These are phyloP conservation scores for Serilophus lunatus DNA, from an alignment of 2,113 vertebrate species.

Conservation along the genomic window DNA sequence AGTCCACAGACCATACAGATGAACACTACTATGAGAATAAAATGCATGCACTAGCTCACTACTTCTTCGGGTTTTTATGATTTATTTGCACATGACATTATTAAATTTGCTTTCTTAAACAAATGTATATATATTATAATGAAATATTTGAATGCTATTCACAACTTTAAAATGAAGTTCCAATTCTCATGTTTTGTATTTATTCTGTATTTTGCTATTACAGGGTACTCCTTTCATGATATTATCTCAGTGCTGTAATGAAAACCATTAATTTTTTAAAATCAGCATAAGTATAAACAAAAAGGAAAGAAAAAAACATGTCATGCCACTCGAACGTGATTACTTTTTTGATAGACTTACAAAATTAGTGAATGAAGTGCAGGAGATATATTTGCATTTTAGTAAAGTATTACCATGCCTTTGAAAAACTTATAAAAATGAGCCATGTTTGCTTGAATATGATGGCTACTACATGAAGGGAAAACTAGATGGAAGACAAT, in stretches of 20 bases:
- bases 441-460: background rate
- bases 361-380: constrained; percentile 27
- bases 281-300: constrained; percentile 28
- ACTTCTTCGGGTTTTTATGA: background rate
- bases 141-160: background rate
- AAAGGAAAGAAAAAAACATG: background rate
- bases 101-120: background rate
- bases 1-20: background rate
- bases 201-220: constrained; percentile 19
- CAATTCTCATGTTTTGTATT: background rate
- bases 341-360: constrained; percentile 43
- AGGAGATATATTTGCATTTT: constrained; percentile 30
- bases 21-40: background rate
- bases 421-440: background rate
- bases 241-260: background rate
- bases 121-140: background rate
- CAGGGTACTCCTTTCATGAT: background rate
- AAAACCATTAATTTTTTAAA: constrained; percentile 44
- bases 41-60: background rate
- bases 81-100: background rate
- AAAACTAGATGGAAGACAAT: background rate
- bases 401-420: background rate
- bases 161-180: background rate
- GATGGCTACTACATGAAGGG: background rate
- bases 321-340: constrained; percentile 42